Conservation (phyloP, 2,113 vertebrate species). For the Tachuris rubrigastra region DNA sequence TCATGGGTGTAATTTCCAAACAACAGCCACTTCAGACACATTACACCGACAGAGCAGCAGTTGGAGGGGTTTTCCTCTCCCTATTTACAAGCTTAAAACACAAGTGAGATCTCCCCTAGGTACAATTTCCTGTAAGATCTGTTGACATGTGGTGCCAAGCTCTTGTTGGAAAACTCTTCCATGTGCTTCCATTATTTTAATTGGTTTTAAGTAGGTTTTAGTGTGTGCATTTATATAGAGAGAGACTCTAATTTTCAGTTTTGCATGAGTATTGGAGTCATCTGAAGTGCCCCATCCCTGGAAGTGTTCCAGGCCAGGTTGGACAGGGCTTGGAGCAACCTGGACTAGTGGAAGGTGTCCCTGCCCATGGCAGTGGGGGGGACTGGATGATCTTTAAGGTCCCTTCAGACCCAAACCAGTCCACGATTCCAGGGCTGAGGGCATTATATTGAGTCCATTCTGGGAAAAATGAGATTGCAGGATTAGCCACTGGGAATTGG, state of each 20-base stretch:
- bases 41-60: neutral
- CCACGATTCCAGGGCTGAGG: neutral
- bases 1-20: neutral
- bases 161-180: neutral
- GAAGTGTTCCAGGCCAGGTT: neutral
- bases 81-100: neutral
- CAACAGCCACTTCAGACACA: neutral
- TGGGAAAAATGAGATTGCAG: neutral
- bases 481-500: neutral
- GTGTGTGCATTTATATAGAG: neutral
- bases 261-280: neutral
- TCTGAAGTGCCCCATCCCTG: neutral
- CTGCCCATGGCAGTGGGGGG: neutral
- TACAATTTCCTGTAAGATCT: neutral
- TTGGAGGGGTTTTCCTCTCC: neutral
- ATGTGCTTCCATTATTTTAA: neutral
- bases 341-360: neutral
- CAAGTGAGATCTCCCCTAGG: neutral
- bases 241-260: neutral
- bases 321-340: neutral
- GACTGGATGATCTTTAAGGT: neutral
- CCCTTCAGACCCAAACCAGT: neutral
- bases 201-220: neutral
- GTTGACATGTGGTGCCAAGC: neutral
- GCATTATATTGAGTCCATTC: neutral